Base-by-base conservation (phyloP, 2,113 vertebrate species). In the Scatophagus argus region DNA sequence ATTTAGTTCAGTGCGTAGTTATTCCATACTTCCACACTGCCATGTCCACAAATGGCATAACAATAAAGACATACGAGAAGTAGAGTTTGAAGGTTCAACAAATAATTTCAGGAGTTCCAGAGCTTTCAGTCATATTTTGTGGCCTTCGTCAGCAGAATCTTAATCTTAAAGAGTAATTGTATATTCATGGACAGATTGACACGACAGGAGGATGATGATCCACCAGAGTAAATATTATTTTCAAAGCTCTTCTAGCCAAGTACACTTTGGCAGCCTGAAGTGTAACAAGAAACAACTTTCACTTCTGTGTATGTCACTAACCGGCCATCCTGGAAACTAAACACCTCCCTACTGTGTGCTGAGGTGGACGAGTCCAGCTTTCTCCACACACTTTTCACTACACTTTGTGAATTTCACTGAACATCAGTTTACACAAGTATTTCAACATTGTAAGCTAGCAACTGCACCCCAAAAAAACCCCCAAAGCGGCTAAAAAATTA, bases 321-420 rank as follows among this genome's bases (percentile, higher is more conserved):
- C 21, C 52, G 25, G 55, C 12, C n/a, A 56, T 46, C 29, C 31
- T 47, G 17, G 36, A n/a, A 54, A 17, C 46, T 25, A 17, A 46
- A 8, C 8, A 32, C 23, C 21, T 27, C 51, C 25, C 44, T 44
- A 51, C 21, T n/a, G 34, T 21, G 25, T 52, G 43, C 16, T 44
- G 6, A 38, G 11, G n/a, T 13, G 5, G 9, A 38, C 41, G 47
- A 63, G 56, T 63, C 39, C 34, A 25, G 19, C 38, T 54, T 56
- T 47, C 51, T 14, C 12, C 5, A 13, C 1, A 25, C 49, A 52
- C 17, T 67, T 11, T 5, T 29, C 8, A 14, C 32, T 65, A 25
- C 64, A 82, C 19, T 55, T 46, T 69, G 36, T 11, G 5, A 55
- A 13, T 25, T 71, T 49, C 16, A 31, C n/a, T n/a, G n/a, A n/a